Evolutionary conservation across 2,113 vertebrate genomes (phyloP).

Genomic region (Xenotilapia flavipinnis): DNA sequence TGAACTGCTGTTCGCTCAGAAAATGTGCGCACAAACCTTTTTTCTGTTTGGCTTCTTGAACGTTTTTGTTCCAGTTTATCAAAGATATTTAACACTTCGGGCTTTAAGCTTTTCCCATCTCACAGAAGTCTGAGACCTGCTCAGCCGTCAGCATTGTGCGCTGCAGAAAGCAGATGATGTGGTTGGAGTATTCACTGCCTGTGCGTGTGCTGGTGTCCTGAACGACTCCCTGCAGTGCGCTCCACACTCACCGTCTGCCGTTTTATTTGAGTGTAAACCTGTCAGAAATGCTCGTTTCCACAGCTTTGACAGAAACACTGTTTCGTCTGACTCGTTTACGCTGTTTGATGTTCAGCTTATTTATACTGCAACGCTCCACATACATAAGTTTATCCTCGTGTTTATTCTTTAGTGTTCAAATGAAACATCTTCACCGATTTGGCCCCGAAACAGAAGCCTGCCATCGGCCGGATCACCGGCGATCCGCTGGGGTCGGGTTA

Average conservation of each 20-base stretch:
- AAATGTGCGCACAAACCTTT: accelerated
- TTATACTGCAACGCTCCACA: accelerated
- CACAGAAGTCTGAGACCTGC: not conserved
- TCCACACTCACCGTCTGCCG: accelerated
- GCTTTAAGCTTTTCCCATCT: not conserved
- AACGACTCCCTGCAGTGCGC: not conserved
- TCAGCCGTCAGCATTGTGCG: not conserved
- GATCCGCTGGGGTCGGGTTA: not conserved
- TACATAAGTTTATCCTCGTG: accelerated
- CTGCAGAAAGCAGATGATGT: not conserved
- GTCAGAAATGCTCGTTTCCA: not conserved
- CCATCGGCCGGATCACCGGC: not conserved
- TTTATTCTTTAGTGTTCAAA: not conserved
- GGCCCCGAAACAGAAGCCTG: not conserved
- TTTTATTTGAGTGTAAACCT: not conserved
- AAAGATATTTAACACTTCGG: not conserved
- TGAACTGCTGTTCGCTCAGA: not conserved
- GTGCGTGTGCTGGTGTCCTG: not conserved
- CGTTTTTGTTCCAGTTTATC: not conserved
- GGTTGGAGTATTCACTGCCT: not conserved
- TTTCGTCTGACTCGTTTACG: no score
- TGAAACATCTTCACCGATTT: not conserved
- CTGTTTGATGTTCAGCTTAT: not conserved
- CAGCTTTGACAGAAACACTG: not conserved
- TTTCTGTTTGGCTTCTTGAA: not conserved